Evolutionary conservation across 2,797 vertebrate genomes (phyloP).

Genomic region (Pogonophryne albipinna): DNA sequence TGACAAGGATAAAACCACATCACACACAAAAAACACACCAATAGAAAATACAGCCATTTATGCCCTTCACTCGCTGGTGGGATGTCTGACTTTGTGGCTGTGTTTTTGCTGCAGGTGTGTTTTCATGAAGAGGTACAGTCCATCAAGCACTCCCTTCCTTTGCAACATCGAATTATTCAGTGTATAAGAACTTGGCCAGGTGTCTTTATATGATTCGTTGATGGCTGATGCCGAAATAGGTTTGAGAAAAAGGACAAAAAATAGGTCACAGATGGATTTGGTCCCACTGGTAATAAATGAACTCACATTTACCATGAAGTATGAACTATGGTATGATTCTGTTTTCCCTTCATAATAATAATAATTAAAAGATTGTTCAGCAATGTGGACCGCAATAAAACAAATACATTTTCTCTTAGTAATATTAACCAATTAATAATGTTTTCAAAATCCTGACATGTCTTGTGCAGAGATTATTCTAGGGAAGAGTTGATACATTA

Average conservation of each 20-base stretch:
- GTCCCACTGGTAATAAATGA: conserved; percentile 24
- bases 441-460: not conserved
- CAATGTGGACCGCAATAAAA: not conserved
- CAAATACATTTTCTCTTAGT: not conserved
- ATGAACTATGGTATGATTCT: not conserved
- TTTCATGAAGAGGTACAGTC: conserved; percentile 15
- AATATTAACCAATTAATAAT: not conserved
- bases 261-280: conserved; percentile 36
- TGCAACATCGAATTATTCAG: conserved; percentile 13
- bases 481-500: conserved; percentile 16
- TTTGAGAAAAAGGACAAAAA: conserved; percentile 10
- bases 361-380: not conserved
- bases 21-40: conserved; percentile 22
- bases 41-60: conserved; percentile 18
- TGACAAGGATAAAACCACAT: conserved; percentile 51
- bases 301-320: not conserved
- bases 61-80: conserved; percentile 8
- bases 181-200: conserved; percentile 17
- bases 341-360: not conserved
- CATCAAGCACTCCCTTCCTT: conserved; percentile 11
- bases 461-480: conserved; percentile 1
- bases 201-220: conserved; percentile 26
- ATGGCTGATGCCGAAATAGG: conserved; percentile 13
- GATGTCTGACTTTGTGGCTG: conserved; percentile 13
- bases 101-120: conserved; percentile 8